These are phyloP conservation scores for Lottia scabra DNA, from an alignment of 2,888 invertebrate genomes.

Conservation along the genomic window DNA sequence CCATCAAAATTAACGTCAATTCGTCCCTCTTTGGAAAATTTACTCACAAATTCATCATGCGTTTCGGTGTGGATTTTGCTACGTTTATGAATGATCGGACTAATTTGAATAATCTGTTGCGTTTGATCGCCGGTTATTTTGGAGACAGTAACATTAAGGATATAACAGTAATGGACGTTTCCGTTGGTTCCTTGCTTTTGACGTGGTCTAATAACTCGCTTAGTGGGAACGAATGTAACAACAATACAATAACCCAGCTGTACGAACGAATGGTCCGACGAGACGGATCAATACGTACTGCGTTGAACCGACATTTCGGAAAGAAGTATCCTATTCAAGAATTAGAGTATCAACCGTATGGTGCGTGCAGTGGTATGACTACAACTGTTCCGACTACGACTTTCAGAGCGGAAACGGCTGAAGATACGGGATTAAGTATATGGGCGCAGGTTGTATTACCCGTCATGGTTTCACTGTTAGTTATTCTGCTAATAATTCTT, in stretches of 20 bases:
- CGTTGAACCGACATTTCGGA: constrained; percentile 30
- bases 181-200: constrained; percentile 36
- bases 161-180: constrained; percentile 35
- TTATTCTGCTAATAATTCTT: constrained; percentile 37
- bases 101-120: constrained; percentile 31
- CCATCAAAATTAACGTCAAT: constrained; percentile 33
- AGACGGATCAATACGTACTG: constrained; percentile 23
- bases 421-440: constrained; percentile 24
- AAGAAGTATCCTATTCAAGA: constrained; percentile 19
- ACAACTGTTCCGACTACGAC: constrained; percentile 12
- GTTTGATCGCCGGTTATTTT: constrained; percentile 28
- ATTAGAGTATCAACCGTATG: constrained; percentile 26
- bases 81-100: constrained; percentile 30
- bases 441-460: constrained; percentile 41
- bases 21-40: constrained; percentile 19
- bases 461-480: constrained; percentile 33
- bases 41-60: constrained; percentile 38
- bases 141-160: constrained; percentile 21
- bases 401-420: constrained; percentile 7
- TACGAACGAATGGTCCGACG: constrained; percentile 25
- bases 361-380: constrained; percentile 26
- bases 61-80: constrained; percentile 33
- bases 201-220: constrained; percentile 42
- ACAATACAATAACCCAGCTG: constrained; percentile 26
- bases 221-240: constrained; percentile 27